Conservation (phyloP, 2,888 invertebrate genomes). For the Aelia acuminata region DNA sequence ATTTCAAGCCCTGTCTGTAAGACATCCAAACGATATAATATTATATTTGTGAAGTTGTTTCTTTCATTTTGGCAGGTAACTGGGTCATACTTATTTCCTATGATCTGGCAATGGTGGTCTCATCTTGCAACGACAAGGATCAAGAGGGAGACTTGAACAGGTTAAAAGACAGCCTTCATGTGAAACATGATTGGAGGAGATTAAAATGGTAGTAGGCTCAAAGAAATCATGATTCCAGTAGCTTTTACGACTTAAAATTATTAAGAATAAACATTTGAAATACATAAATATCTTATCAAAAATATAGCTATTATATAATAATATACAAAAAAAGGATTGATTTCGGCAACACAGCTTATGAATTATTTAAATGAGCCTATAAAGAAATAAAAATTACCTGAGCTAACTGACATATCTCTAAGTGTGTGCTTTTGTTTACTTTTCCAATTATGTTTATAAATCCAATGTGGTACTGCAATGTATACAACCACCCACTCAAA, state of each 20-base stretch:
- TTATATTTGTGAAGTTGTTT: not conserved
- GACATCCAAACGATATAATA: not conserved
- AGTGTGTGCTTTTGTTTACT: too few species aligned
- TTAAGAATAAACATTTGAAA: not conserved
- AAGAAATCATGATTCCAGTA: not conserved
- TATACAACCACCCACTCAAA: not conserved
- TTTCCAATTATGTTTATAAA: too few species aligned
- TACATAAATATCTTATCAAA: not conserved
- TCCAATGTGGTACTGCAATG: not conserved
- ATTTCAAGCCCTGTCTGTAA: too few species aligned
- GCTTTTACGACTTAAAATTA: not conserved
- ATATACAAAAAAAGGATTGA: not conserved
- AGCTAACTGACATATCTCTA: not conserved
- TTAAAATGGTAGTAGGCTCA: not conserved
- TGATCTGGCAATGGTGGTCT: not conserved
- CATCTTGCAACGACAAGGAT: not conserved
- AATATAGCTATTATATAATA: not conserved
- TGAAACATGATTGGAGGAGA: not conserved
- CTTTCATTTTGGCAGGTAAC: conserved; percentile 14
- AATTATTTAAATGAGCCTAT: not conserved
- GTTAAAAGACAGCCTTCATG: not conserved
- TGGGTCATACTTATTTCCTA: conserved; percentile 6
- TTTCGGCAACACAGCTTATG: not conserved
- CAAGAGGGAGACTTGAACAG: not conserved
- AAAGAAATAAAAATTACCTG: not conserved